phyloP scores from a whole-genome alignment of 2,888 invertebrate genomes.

The Habrosyne pyritoides region DNA sequence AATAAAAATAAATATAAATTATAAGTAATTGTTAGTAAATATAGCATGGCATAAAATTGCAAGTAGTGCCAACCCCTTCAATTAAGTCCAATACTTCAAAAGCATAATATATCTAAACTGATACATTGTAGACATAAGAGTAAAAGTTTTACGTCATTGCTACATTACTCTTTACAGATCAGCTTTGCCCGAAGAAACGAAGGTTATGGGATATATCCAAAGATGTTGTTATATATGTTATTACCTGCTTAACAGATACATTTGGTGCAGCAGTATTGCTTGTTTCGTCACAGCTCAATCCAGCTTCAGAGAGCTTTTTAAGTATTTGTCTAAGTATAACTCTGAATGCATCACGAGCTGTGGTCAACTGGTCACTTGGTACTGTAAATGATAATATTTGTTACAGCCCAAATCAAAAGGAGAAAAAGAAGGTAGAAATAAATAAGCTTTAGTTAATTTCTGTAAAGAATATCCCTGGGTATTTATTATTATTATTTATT shows the following conservation, averaged over 20 bases:
- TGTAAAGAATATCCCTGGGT: too few species aligned
- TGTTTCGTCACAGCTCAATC: slow-evolving; percentile 65
- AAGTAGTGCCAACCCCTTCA: too few species aligned
- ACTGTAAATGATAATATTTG: slow-evolving; percentile 69
- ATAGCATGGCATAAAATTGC: too few species aligned
- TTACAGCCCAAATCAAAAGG: too few species aligned
- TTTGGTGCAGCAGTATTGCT: slow-evolving; percentile 69
- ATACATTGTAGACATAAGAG: too few species aligned
- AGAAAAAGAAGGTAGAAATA: too few species aligned
- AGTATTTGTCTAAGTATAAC: slow-evolving; percentile 74
- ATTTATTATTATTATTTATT: too few species aligned
- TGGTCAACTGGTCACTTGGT: slow-evolving; percentile 88
- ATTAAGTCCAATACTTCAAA: too few species aligned
- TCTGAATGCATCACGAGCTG: slow-evolving; percentile 81
- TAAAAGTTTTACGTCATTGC: background rate
- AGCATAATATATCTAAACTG: too few species aligned
- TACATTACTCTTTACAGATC: background rate
- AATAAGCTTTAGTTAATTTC: too few species aligned
- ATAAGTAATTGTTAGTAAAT: too few species aligned
- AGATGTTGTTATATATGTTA: slow-evolving; percentile 11
- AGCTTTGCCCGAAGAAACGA: background rate
- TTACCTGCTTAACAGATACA: slow-evolving; percentile 77
- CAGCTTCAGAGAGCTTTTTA: slow-evolving; percentile 77
- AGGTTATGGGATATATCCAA: background rate
- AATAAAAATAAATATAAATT: too few species aligned